phyloP scores from a whole-genome alignment of 2,888 invertebrate genomes.

The Electrophaes corylata region DNA sequence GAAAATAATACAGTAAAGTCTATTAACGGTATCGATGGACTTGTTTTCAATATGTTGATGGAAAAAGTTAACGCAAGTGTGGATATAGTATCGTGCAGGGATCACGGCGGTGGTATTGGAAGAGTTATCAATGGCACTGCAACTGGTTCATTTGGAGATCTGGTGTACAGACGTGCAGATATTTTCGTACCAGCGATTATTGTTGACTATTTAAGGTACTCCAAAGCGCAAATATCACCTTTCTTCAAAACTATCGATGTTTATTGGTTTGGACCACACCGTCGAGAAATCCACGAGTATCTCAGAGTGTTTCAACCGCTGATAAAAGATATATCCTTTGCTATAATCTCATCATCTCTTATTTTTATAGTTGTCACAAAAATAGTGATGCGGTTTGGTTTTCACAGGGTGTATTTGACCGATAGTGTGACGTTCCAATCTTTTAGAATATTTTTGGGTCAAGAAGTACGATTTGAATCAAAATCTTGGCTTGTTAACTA shows the following conservation, averaged over 20 bases:
- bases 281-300: conserved; percentile 53
- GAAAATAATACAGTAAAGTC: conserved; percentile 44
- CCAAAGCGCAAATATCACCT: conserved; percentile 48
- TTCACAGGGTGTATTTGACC: conserved; percentile 26
- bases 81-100: conserved; percentile 40
- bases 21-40: conserved; percentile 54
- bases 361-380: conserved; percentile 23
- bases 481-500: conserved; percentile 51
- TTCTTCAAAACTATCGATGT: conserved; percentile 45
- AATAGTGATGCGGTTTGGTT: conserved; percentile 39
- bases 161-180: conserved; percentile 51
- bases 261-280: conserved; percentile 58
- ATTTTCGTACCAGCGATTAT: conserved; percentile 51
- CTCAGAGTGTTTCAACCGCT: conserved; percentile 56
- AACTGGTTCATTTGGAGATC: conserved; percentile 48
- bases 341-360: conserved; percentile 19
- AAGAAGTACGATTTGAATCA: conserved; percentile 50
- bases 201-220: conserved; percentile 46
- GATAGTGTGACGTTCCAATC: conserved; percentile 45
- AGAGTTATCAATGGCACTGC: conserved; percentile 44
- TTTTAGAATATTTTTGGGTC: conserved; percentile 59
- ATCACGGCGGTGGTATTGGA: conserved; percentile 42
- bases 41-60: conserved; percentile 44
- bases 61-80: conserved; percentile 54
- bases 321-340: conserved; percentile 46